Base-by-base conservation (phyloP, 2,797 vertebrate genomes). In the Sebastes hubbsi region DNA sequence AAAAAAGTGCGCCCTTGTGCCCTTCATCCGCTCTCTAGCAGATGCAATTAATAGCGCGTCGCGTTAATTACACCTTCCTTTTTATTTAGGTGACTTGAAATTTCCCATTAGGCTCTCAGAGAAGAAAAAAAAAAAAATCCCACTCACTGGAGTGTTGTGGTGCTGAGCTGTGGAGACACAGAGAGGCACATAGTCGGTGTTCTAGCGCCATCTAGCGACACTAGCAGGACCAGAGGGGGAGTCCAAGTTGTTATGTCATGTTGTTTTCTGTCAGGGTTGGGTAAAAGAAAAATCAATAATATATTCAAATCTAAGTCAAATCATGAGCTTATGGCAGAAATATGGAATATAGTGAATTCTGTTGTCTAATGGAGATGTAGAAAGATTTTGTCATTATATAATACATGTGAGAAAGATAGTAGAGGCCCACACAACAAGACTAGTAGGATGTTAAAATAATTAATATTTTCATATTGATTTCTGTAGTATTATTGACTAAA, bases 151-250 rank as follows among this genome's bases (percentile, higher is more conserved):
- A 55, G n/a, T 72, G 85, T 69, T 72, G 66, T 84, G 75, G 24
- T 16, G 77, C 78, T 81, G 74, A 55, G 68, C 70, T 65, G 81
- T 24, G 70, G 62, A 66, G 65, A 65, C 5, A 8, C 70, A 73
- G 11, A 32, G 32, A 22, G 55, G 20, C 10, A 66, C 18, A 81
- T 87, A 69, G 36, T 85, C 67, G 81, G 89, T 93, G 73, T 83
- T 94, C 49, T 91, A 94, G 89, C 91, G 92, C 94, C 95, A 94
- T 93, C 95, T 95, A 94, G 93, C 80, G 95, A 75, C 71, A 2
- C 1, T 65, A 42, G 6, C 49, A 1, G 2, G 67, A 83, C 25
- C 84, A 9, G 55, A 38, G 78, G 86, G 83, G 80, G 80, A 88
- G 83, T 75, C 6, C 70, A 59, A 65, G 73, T 46, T 68, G 69